These are phyloP conservation scores for Theonella swinhoei DNA, from an alignment of 37 sponge, comb jelly and placozoan genomes.

Conservation along the genomic window DNA sequence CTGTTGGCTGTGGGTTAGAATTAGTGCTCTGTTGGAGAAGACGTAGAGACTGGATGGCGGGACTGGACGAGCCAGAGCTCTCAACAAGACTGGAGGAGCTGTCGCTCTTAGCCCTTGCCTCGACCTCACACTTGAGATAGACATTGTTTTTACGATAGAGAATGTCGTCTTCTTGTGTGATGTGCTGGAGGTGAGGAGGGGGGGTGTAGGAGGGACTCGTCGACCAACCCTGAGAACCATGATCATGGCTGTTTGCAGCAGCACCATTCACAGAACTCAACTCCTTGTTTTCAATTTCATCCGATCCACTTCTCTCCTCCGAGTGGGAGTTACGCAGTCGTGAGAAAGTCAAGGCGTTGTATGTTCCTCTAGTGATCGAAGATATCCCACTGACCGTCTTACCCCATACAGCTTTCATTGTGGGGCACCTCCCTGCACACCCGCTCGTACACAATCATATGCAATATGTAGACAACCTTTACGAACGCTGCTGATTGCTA, in stretches of 20 bases:
- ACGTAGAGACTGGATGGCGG: not conserved
- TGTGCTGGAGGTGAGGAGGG: not conserved
- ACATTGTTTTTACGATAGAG: conserved; percentile 70
- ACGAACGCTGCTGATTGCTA: no score
- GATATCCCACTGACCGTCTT: not conserved
- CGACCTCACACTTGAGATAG: not conserved
- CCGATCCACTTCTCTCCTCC: not conserved
- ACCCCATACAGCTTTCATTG: conserved; percentile 2
- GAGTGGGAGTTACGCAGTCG: not conserved
- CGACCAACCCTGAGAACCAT: not conserved
- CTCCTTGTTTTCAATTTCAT: not conserved
- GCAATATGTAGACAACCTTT: no score
- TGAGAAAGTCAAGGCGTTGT: not conserved
- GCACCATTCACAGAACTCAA: not conserved
- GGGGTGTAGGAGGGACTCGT: not conserved
- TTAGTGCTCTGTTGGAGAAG: not conserved
- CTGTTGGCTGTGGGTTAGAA: not conserved
- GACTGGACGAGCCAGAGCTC: not conserved
- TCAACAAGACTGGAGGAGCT: not conserved
- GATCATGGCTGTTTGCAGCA: no score
- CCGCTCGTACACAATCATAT: no score
- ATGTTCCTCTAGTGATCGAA: not conserved
- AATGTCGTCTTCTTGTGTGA: conserved; percentile 39
- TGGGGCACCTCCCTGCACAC: no score
- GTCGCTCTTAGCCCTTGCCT: not conserved